Evolutionary conservation across 2,888 invertebrate genomes (phyloP).

Genomic region (Acrocera orbiculus): DNA sequence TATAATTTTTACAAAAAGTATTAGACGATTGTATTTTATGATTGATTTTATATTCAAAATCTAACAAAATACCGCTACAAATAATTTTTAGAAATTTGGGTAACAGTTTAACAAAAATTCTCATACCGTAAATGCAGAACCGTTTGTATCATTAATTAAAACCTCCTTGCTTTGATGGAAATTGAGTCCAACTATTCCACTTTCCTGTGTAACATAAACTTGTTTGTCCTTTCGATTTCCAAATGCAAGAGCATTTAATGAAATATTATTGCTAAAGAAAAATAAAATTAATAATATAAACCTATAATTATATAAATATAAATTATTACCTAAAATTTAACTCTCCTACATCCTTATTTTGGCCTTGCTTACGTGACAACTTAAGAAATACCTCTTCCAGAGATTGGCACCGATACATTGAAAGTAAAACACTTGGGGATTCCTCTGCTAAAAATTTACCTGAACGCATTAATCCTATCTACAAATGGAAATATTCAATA

Average conservation of each 20-base stretch:
- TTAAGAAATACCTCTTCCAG: constrained; percentile 88
- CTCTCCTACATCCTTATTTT: constrained; percentile 34
- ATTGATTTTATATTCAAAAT: no score
- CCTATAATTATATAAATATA: not conserved
- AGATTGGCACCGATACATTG: constrained; percentile 66
- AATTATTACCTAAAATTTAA: constrained; percentile 29
- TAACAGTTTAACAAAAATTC: no score
- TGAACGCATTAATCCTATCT: constrained; percentile 91
- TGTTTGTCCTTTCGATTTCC: constrained; percentile 64
- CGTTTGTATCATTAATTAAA: constrained; percentile 57
- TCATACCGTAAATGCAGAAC: constrained; percentile 33
- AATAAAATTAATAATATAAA: constrained; percentile 1
- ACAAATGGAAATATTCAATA: constrained; percentile 16
- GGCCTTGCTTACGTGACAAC: constrained; percentile 63
- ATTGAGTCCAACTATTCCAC: constrained; percentile 71
- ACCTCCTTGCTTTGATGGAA: constrained; percentile 85
- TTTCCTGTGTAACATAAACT: constrained; percentile 69
- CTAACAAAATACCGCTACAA: no score
- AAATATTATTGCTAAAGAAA: constrained; percentile 51
- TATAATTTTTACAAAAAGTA: no score
- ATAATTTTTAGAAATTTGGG: no score
- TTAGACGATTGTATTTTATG: no score
- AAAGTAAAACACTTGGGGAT: constrained; percentile 64
- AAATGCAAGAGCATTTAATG: constrained; percentile 64
- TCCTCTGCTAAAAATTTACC: constrained; percentile 82